Conservation (phyloP, 2,797 vertebrate genomes). For the Geotrypetes seraphini region DNA sequence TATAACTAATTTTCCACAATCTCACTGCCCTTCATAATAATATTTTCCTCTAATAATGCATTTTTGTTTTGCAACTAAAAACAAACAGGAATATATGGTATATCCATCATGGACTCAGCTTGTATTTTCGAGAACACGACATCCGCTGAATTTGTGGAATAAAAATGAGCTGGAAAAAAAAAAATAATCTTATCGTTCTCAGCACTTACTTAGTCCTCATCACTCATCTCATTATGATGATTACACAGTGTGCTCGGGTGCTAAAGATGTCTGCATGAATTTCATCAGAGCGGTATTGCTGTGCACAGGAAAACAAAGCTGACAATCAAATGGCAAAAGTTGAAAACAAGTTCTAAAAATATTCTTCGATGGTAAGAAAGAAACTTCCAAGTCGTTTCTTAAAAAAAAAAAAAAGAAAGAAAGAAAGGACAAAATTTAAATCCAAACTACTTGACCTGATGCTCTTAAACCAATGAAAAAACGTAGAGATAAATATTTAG, state of each 20-base stretch:
- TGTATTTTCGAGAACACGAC: slow-evolving; percentile 1
- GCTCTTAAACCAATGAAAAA: too few species aligned
- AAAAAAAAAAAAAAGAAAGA: too few species aligned
- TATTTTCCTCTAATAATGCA: background rate
- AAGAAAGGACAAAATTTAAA: too few species aligned
- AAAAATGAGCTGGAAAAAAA: background rate
- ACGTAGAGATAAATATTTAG: too few species aligned
- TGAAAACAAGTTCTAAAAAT: too few species aligned
- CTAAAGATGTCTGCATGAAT: background rate
- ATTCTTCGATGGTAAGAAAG: too few species aligned
- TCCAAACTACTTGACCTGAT: too few species aligned
- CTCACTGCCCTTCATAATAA: too few species aligned
- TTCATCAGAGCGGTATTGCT: background rate
- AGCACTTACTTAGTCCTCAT: background rate
- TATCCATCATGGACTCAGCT: too few species aligned
- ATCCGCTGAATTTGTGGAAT: slow-evolving; percentile 4
- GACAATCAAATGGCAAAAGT: background rate
- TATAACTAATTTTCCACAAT: too few species aligned
- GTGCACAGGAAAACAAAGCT: background rate
- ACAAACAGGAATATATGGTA: too few species aligned
- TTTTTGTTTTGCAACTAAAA: background rate
- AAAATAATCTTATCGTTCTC: background rate
- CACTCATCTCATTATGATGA: slow-evolving; percentile 5
- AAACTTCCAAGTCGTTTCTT: too few species aligned
- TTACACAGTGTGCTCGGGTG: background rate